phyloP scores from a whole-genome alignment of 2,113 vertebrate species.

The Phylloscopus whistleri region DNA sequence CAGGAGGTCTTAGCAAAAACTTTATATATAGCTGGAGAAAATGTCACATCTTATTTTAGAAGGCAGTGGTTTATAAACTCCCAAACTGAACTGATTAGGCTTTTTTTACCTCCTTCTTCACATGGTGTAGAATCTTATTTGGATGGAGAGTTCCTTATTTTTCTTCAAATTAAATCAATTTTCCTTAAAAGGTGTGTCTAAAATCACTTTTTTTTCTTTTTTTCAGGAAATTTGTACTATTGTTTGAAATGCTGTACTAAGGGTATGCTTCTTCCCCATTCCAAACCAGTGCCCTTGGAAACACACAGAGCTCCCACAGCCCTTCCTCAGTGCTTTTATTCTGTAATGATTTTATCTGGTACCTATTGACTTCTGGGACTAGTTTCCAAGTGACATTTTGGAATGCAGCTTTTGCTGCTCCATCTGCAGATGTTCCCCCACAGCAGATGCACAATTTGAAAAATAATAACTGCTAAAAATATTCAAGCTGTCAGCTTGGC shows the following conservation, averaged over 20 bases:
- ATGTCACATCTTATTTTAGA: background rate
- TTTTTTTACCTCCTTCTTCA: background rate
- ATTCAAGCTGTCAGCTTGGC: background rate
- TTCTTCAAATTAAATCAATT: background rate
- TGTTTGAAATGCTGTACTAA: background rate
- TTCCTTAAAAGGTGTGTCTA: background rate
- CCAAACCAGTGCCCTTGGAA: background rate
- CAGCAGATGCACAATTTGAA: slow-evolving; percentile 30
- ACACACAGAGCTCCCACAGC: background rate
- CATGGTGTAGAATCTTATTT: background rate
- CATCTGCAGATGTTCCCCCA: background rate
- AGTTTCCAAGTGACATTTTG: background rate
- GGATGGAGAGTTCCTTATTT: background rate
- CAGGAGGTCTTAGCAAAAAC: background rate
- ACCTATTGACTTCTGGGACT: background rate
- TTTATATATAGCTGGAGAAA: background rate
- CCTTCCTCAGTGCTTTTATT: background rate
- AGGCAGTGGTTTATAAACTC: background rate
- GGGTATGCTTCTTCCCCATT: background rate
- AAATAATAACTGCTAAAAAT: slow-evolving; percentile 39
- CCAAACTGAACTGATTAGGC: background rate
- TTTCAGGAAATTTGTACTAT: background rate
- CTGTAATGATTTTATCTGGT: background rate
- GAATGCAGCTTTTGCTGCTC: background rate
- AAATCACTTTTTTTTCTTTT: background rate